Evolutionary conservation across 2,888 invertebrate genomes (phyloP), one percentile per base, ranked within the genome.

Genomic region (Holacanthella duospinosa): DNA sequence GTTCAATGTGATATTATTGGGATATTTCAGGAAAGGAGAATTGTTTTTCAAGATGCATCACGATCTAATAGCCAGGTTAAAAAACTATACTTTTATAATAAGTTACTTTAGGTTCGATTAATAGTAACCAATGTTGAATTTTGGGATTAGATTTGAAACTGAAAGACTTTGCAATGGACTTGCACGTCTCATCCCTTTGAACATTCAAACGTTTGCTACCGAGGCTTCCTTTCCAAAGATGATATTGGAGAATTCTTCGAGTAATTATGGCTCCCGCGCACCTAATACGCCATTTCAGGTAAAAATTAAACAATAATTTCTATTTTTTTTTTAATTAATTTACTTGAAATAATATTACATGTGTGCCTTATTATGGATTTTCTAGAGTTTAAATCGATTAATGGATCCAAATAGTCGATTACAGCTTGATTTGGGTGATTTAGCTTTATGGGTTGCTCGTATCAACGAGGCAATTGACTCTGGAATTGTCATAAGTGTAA

Each of bases 201-300:
- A 89, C 75, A 83, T 86, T 77, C 4, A 27, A 12, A 80, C 84
- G 1, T 82, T 83, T 1, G 86, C 90, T 68, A 76, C 77, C 0
- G 89, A 90, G 76, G 90, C 85, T 0, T 90, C 90, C 77, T 90
- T 89, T 80, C 87, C 89, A 2, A 90, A 90, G 78, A 79, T 91
- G 75, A 67, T 60, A 24, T 58, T 61, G 1, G 64, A 64, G 25
- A 70, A 67, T 43, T n/a, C n/a, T n/a, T n/a, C n/a, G n/a, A n/a
- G n/a, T n/a, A n/a, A n/a, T n/a, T n/a, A n/a, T n/a, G n/a, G n/a
- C n/a, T n/a, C n/a, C n/a, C n/a, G n/a, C n/a, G n/a, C n/a, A n/a
- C n/a, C n/a, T n/a, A n/a, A n/a, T n/a, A n/a, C n/a, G n/a, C n/a
- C n/a, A n/a, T n/a, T n/a, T n/a, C n/a, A n/a, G n/a, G n/a, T n/a